phyloP scores from a whole-genome alignment of 2,797 vertebrate genomes.

The Pangasius larnaudii region DNA sequence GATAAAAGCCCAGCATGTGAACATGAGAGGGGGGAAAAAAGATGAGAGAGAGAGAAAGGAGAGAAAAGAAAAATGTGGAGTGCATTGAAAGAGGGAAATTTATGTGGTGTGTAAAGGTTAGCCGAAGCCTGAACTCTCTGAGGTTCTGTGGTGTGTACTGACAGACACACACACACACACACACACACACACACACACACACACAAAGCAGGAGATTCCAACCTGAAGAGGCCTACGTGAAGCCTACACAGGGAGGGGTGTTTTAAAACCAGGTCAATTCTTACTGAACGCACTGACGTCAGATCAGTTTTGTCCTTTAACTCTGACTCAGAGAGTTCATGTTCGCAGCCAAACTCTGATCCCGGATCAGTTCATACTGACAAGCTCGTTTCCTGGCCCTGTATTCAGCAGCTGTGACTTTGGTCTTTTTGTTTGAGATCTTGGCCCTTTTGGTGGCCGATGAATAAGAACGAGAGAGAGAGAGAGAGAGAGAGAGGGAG shows the following conservation, averaged over 20 bases:
- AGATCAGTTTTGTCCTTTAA: not conserved
- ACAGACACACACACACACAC: not conserved
- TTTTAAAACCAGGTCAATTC: not conserved
- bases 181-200: not conserved
- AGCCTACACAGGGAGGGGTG: not conserved
- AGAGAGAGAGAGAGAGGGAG: not conserved
- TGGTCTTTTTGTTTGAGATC: slow-evolving; percentile 33
- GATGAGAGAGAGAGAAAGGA: not conserved
- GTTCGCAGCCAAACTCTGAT: not conserved
- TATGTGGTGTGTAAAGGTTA: slow-evolving; percentile 42
- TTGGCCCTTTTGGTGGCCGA: slow-evolving; percentile 35
- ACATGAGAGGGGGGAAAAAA: not conserved
- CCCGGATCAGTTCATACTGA: not conserved
- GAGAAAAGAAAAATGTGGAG: slow-evolving; percentile 4
- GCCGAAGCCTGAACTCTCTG: slow-evolving; percentile 17
- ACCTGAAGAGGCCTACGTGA: slow-evolving; percentile 34
- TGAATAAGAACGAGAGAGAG: slow-evolving; percentile 42
- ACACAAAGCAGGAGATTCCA: slow-evolving; percentile 38
- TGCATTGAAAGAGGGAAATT: slow-evolving; percentile 30
- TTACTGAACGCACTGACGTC: not conserved
- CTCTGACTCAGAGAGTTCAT: not conserved
- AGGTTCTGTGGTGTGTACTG: slow-evolving; percentile 3
- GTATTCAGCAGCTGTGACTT: slow-evolving; percentile 45
- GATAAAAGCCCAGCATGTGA: slow-evolving; percentile 30
- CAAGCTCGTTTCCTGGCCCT: not conserved